A percentile compares a stretch with the other conserved stretches of the same genome.
Evolutionary conservation across 1,140 invertebrate genomes (phyloP).

Genomic region (Thalassaphorura encarpata): DNA sequence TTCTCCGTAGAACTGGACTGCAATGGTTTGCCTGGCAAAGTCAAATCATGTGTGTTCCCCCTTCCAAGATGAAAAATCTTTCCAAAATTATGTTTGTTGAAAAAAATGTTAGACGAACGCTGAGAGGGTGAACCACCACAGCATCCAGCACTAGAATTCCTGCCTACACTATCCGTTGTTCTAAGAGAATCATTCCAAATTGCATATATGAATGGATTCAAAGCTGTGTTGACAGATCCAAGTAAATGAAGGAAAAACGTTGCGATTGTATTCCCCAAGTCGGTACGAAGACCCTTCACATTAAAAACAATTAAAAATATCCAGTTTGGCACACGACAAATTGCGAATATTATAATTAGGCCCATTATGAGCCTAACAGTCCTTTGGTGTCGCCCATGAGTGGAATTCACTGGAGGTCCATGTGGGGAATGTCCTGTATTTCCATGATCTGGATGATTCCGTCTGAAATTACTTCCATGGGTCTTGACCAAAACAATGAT

Average conservation of each 20-base stretch:
- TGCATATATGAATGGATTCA: constrained; percentile 25
- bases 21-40: too few species aligned
- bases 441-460: not conserved
- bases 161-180: not conserved
- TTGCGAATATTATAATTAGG: constrained; percentile 9
- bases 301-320: constrained; percentile 15
- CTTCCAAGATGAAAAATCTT: too few species aligned
- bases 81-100: too few species aligned
- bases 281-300: not conserved
- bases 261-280: not conserved
- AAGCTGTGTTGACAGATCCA: constrained; percentile 14
- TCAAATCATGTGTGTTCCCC: too few species aligned
- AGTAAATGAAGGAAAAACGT: constrained; percentile 13
- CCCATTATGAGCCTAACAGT: constrained; percentile 12
- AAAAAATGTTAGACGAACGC: too few species aligned
- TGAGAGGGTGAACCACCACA: too few species aligned
- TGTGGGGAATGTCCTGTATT: not conserved
- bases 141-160: too few species aligned
- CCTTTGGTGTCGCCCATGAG: constrained; percentile 5
- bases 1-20: too few species aligned
- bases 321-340: constrained; percentile 18
- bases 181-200: constrained; percentile 27
- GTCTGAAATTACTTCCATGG: constrained; percentile 1
- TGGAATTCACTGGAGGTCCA: not conserved
- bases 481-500: constrained; percentile 20